Conservation (phyloP, 2,113 vertebrate species). For the Bungarus multicinctus region DNA sequence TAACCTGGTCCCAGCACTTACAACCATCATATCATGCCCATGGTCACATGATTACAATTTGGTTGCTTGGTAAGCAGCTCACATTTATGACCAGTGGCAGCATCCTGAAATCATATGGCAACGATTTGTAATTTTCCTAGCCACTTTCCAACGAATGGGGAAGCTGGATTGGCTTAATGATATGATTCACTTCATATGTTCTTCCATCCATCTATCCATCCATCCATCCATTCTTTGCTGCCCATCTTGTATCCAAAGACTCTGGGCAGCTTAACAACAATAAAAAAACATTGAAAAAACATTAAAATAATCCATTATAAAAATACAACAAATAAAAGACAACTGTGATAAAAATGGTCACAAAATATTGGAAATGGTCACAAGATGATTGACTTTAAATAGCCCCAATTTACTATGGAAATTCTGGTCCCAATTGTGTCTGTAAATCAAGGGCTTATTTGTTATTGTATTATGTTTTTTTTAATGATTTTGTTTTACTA, state of each 20-base stretch:
- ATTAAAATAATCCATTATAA: neutral
- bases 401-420: too few species aligned
- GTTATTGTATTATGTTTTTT: neutral
- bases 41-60: too few species aligned
- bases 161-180: neutral
- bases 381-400: too few species aligned
- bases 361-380: too few species aligned
- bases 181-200: neutral
- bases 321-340: neutral
- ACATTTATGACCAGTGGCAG: neutral
- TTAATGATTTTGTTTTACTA: neutral
- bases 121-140: neutral
- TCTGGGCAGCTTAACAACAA: neutral
- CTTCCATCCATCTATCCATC: too few species aligned
- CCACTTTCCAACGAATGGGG: neutral
- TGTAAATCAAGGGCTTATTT: too few species aligned
- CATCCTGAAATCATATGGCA: neutral
- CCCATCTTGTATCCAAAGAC: neutral
- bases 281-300: neutral
- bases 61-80: too few species aligned
- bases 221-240: too few species aligned
- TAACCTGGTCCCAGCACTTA: too few species aligned
- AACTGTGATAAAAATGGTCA: neutral
- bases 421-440: too few species aligned
- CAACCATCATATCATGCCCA: too few species aligned